These are phyloP conservation scores for Creontiades dilutus DNA, from an alignment of 2,888 invertebrate species.

Conservation along the genomic window DNA sequence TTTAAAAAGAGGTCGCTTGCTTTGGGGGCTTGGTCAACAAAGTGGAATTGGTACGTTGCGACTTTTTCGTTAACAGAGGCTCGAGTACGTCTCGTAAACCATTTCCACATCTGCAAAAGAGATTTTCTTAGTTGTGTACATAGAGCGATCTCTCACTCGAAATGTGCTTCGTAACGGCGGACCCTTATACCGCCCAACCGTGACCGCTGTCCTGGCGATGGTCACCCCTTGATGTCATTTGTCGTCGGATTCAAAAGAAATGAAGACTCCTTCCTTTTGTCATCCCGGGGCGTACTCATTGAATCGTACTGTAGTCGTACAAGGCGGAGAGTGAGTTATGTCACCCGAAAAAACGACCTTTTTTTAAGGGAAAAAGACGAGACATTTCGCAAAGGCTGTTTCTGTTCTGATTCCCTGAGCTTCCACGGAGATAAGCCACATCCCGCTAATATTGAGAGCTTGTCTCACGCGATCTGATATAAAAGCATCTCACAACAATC, in stretches of 20 bases:
- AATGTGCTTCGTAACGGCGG: slow-evolving; percentile 24
- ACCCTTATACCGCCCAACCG: not conserved
- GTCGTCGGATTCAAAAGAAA: not conserved
- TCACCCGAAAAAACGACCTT: not conserved
- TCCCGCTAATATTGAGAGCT: slow-evolving; percentile 26
- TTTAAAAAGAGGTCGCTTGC: not conserved
- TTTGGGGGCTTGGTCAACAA: not conserved
- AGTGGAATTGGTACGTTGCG: not conserved
- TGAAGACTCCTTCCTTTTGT: not conserved
- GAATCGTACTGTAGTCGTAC: not conserved
- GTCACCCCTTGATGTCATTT: slow-evolving; percentile 18
- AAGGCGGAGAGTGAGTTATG: not conserved
- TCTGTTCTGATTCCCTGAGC: slow-evolving; percentile 63
- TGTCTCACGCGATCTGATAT: slow-evolving; percentile 46
- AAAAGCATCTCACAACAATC: not conserved
- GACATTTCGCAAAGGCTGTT: slow-evolving; percentile 32
- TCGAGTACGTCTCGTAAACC: slow-evolving; percentile 9
- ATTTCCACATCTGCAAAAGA: slow-evolving; percentile 50
- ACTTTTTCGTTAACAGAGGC: not conserved
- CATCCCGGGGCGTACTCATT: not conserved
- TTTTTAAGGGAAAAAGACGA: slow-evolving; percentile 7
- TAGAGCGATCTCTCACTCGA: not conserved
- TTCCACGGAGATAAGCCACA: slow-evolving; percentile 51
- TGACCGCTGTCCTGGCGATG: slow-evolving; percentile 12
- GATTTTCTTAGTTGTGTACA: slow-evolving; percentile 19